Evolutionary conservation across 2,888 invertebrate genomes (phyloP).

Genomic region (Ophion ellenae): DNA sequence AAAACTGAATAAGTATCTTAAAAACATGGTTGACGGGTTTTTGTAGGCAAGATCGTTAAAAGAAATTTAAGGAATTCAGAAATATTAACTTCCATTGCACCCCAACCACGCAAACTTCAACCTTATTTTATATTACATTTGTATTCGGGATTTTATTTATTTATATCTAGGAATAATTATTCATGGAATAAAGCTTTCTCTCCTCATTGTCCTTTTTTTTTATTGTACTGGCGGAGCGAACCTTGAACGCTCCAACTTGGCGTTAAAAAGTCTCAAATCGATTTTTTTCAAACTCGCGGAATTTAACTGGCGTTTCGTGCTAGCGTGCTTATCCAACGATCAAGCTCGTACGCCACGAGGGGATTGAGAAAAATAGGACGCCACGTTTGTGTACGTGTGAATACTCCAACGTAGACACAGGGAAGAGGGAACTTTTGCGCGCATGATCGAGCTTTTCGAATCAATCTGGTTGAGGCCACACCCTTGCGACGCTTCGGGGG

Average conservation of each 20-base stretch:
- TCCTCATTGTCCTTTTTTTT: too few relatives aligned
- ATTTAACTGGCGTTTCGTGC: conserved; percentile 32
- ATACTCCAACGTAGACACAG: conserved; percentile 38
- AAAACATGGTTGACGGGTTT: too few relatives aligned
- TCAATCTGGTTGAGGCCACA: conserved; percentile 82
- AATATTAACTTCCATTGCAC: too few relatives aligned
- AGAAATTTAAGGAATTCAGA: too few relatives aligned
- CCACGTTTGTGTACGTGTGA: conserved; percentile 12
- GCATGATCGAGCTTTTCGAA: conserved; percentile 78
- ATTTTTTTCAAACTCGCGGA: conserved; percentile 29
- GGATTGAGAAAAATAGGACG: conserved; percentile 41
- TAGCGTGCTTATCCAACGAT: conserved; percentile 46
- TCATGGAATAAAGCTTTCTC: too few relatives aligned
- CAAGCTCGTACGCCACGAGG: conserved; percentile 5
- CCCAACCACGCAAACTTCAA: too few relatives aligned
- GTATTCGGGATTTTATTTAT: too few relatives aligned
- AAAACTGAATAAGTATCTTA: too few relatives aligned
- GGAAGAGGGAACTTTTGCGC: conserved; percentile 75
- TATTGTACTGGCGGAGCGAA: too few relatives aligned
- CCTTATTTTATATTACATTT: too few relatives aligned
- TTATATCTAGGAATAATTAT: too few relatives aligned
- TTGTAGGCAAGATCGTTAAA: too few relatives aligned
- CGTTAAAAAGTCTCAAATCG: conserved; percentile 7
- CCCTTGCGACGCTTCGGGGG: conserved; percentile 76
- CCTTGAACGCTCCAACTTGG: neutral